Percentiles rank a stretch among this genome's conserved stretches.
These are phyloP conservation scores for Salminus brasiliensis DNA, from an alignment of 2,113 vertebrate genomes.

Conservation along the genomic window DNA sequence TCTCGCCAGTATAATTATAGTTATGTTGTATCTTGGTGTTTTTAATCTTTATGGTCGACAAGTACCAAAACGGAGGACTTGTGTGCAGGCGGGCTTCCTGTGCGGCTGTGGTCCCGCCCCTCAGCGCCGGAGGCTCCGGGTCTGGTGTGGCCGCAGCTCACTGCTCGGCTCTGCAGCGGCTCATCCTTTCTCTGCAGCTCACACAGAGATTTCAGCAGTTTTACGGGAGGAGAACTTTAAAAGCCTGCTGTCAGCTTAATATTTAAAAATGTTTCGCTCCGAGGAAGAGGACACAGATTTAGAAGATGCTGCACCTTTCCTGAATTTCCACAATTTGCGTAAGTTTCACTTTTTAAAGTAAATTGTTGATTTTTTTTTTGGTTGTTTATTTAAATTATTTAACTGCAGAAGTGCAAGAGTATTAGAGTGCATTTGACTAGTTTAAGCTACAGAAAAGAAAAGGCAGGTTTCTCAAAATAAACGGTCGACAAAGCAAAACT, in stretches of 20 bases:
- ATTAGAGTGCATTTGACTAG: background rate
- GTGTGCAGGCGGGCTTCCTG: no score
- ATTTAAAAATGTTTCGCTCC: slow-evolving; percentile 18
- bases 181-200: no score
- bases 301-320: slow-evolving; percentile 7
- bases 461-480: background rate
- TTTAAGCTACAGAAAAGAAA: background rate
- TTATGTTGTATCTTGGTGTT: no score
- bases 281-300: background rate
- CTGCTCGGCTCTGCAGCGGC: no score
- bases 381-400: background rate
- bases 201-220: no score
- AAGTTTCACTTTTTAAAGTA: background rate
- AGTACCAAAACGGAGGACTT: no score
- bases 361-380: background rate
- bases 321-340: background rate
- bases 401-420: background rate
- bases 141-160: no score
- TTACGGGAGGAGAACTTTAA: background rate
- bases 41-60: no score
- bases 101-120: no score
- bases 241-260: background rate
- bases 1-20: no score
- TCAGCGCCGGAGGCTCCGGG: no score
- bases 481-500: background rate